Percentiles rank a stretch among this genome's conserved stretches.
Evolutionary conservation across 1,140 invertebrate species (phyloP).

Genomic region (Oncopeltus fasciatus): DNA sequence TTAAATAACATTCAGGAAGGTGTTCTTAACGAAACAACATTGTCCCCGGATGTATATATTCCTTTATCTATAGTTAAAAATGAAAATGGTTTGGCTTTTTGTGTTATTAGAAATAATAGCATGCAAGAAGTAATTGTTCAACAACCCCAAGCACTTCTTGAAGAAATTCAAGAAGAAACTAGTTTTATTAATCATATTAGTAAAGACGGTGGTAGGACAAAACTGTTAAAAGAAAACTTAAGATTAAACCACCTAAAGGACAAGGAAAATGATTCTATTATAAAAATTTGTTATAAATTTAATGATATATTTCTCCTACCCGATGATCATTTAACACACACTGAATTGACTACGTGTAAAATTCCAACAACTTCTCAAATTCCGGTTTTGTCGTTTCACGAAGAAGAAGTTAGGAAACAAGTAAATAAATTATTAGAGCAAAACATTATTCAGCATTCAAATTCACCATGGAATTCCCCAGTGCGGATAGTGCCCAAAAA

Average conservation of each 20-base stretch:
- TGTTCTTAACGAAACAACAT: neutral
- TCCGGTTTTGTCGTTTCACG: constrained; percentile 25
- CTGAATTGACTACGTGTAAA: neutral
- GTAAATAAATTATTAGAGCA: constrained; percentile 22
- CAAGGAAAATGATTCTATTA: neutral
- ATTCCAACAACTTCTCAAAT: constrained; percentile 10
- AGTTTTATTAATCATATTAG: neutral
- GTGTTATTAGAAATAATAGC: neutral
- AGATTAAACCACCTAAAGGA: neutral
- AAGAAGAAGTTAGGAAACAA: constrained; percentile 28
- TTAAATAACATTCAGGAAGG: neutral
- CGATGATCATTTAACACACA: neutral
- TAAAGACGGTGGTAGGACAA: neutral
- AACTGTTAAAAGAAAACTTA: neutral
- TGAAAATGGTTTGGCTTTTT: neutral
- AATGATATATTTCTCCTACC: neutral
- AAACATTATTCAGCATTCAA: constrained; percentile 13
- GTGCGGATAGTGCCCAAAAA: constrained; percentile 23
- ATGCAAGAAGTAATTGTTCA: neutral
- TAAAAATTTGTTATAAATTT: neutral
- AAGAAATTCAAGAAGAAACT: neutral
- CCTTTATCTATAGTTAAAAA: neutral
- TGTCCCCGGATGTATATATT: neutral
- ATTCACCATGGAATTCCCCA: constrained; percentile 18
- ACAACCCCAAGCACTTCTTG: neutral